Evolutionary conservation across 2,113 vertebrate species (phyloP).

Genomic region (Hyaena hyaena): DNA sequence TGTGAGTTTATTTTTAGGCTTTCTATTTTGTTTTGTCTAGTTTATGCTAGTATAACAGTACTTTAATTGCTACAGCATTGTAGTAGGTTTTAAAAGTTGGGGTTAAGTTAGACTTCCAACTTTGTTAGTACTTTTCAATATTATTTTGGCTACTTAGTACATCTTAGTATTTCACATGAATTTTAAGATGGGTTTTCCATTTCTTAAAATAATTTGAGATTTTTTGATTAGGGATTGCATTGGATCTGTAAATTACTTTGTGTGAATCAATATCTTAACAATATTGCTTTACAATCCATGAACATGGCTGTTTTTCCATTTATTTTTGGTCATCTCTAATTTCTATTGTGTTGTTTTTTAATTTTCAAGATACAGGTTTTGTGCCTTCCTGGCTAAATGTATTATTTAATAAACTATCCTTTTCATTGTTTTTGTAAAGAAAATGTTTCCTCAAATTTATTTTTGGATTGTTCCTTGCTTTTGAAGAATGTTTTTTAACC

Average conservation of each 20-base stretch:
- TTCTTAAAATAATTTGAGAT: not conserved
- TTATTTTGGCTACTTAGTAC: not conserved
- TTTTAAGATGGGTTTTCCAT: not conserved
- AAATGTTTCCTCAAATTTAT: not conserved
- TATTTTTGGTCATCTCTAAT: not conserved
- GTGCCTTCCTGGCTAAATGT: not conserved
- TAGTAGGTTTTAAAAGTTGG: not conserved
- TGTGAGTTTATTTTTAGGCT: not conserved
- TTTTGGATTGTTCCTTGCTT: not conserved
- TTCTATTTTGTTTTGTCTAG: not conserved
- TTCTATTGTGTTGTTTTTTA: not conserved
- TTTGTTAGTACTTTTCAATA: not conserved
- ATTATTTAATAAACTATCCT: not conserved
- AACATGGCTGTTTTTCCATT: not conserved
- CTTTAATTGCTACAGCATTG: not conserved
- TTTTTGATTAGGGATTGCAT: not conserved
- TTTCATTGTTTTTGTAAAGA: not conserved
- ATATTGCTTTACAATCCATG: not conserved
- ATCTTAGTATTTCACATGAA: not conserved
- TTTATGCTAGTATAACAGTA: not conserved
- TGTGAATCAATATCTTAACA: not conserved
- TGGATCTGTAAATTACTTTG: not conserved
- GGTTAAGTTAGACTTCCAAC: not conserved
- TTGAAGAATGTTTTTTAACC: not conserved
- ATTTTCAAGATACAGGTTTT: not conserved